These are phyloP conservation scores for Dynastes grantii DNA, from an alignment of 2,888 invertebrate species.

Conservation along the genomic window DNA sequence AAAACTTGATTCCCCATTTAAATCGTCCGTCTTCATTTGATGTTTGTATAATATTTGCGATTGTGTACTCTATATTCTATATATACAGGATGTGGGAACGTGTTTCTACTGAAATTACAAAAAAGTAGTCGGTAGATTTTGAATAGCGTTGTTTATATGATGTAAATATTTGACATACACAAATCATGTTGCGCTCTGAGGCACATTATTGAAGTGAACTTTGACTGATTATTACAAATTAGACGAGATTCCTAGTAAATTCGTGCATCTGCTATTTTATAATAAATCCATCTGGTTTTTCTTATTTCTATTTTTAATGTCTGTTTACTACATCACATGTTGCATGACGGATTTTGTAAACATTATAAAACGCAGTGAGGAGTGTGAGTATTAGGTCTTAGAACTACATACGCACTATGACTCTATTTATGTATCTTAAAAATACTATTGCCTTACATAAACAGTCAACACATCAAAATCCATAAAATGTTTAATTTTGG, in stretches of 20 bases:
- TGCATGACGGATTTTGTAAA: constrained; percentile 33
- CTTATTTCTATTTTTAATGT: constrained; percentile 34
- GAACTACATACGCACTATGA: constrained; percentile 24
- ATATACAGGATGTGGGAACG: too few species aligned
- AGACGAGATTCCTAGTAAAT: constrained; percentile 7
- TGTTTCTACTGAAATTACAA: too few species aligned
- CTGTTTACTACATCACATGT: constrained; percentile 31
- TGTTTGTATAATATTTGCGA: too few species aligned
- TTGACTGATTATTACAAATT: constrained; percentile 15
- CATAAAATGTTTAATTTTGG: constrained; percentile 33
- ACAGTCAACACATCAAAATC: constrained; percentile 34
- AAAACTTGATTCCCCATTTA: too few species aligned
- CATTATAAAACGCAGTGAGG: constrained; percentile 30
- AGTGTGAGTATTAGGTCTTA: constrained; percentile 17
- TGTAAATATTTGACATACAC: too few species aligned
- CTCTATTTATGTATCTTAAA: constrained; percentile 32
- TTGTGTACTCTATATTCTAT: too few species aligned
- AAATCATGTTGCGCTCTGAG: too few species aligned
- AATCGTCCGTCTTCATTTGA: too few species aligned
- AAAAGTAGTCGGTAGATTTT: too few species aligned
- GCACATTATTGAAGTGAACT: background rate
- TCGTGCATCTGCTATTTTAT: constrained; percentile 30
- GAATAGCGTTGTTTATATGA: too few species aligned
- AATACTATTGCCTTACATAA: constrained; percentile 32
- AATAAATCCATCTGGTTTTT: constrained; percentile 34